Base-by-base conservation (phyloP, 2,888 invertebrate genomes). In the Thumatha senex region DNA sequence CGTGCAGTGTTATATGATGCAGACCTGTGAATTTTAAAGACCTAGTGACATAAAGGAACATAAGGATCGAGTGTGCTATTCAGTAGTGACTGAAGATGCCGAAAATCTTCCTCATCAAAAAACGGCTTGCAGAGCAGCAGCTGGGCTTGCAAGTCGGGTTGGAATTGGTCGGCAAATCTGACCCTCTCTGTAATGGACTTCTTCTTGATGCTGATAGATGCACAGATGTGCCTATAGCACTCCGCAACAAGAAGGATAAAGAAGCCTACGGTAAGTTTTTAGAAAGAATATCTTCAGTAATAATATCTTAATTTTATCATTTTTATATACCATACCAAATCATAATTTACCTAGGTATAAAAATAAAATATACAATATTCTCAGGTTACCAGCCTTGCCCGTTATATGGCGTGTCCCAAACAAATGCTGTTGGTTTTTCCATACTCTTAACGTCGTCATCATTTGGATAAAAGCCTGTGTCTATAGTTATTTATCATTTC, bases 101-200 rank as follows among this genome's bases (percentile, higher is more conserved):
- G 93, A 97, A 97, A 93, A 97, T 97, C 89, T 97, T 97, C 92
- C 91, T 97, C 75, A 96, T 97, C 77, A 97, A 97, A 92, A 96
- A 97, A 87, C 94, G 97, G 83, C 93, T 97, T 93, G 96, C 96
- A 74, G 96, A 97, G 94, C 97, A 97, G 93, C 97, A 97, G 90
- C 93, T 96, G 78, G 93, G 95, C 75, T 90, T 97, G 82, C 92
- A 95, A 86, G 97, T 97, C 86, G 94, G 95, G 62, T 96, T 96
- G 88, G 96, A 96, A 87, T 93, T 95, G 72, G 92, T 94, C 54
- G 82, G 84, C 76, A 95, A 95, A 84, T 85, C 92, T 67, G 94
- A 95, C 78, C 87, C 93, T 59, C 83, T 94, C 63, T 93, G 92
- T 79, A 91, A 93, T 69, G 93, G 93, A 64, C 91, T 92, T 51